Evolutionary conservation across 37 sponge, comb jelly and placozoan species (phyloP).

Genomic region (Ianthella basta): DNA sequence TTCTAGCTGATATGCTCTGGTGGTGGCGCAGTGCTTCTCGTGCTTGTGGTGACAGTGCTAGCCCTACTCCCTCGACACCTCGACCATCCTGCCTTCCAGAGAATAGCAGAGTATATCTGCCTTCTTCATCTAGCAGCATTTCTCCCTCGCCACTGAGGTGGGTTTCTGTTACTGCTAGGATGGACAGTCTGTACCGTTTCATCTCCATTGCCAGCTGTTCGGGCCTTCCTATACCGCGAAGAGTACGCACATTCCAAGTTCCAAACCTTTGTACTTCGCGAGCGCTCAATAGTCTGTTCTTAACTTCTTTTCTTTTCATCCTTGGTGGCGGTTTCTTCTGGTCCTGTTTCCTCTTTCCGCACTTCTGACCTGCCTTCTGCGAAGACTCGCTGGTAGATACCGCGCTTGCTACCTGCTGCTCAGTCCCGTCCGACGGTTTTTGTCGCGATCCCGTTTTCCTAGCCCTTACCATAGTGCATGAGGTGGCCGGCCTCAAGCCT

Average conservation of each 20-base stretch:
- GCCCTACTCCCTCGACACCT: slow-evolving; percentile 7
- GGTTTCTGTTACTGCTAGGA: slow-evolving; percentile 28
- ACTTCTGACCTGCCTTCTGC: not conserved
- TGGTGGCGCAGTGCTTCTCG: not conserved
- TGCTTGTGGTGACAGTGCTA: slow-evolving; percentile 32
- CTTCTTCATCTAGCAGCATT: slow-evolving; percentile 11
- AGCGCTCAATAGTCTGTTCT: slow-evolving; percentile 14
- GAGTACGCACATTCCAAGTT: slow-evolving; percentile 17
- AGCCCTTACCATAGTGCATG: not conserved
- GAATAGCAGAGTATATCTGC: slow-evolving; percentile 10
- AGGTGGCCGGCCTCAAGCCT: slow-evolving; percentile 9
- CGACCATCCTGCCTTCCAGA: slow-evolving; percentile 15
- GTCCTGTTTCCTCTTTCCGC: not conserved
- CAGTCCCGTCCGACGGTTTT: not conserved
- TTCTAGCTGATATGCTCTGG: slow-evolving; percentile 27
- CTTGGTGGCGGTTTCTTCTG: too few relatives aligned
- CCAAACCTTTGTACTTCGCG: slow-evolving; percentile 24
- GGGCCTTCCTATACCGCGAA: not conserved
- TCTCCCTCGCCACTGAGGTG: slow-evolving; percentile 20
- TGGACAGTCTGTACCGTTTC: slow-evolving; percentile 17
- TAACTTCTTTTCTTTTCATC: slow-evolving; percentile 17
- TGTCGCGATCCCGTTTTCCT: not conserved
- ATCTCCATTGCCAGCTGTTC: slow-evolving; percentile 7
- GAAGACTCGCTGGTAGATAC: not conserved
- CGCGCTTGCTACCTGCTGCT: not conserved